Base-by-base conservation (phyloP, 2,888 invertebrate genomes). In the Drosophila acutilabella region DNA sequence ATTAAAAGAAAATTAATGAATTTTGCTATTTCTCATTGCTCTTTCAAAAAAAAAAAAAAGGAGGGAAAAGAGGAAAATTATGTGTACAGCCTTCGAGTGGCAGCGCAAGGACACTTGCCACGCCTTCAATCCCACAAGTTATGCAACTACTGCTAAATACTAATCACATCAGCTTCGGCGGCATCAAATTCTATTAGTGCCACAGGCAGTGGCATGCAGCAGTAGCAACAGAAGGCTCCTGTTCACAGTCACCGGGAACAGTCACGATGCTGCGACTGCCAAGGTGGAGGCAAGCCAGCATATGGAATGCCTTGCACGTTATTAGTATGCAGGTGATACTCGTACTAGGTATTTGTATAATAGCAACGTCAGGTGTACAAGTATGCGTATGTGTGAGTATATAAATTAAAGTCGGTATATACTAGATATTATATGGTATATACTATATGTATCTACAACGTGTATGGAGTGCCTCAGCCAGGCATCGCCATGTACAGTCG, bases 1-100 rank as follows among this genome's bases (percentile, higher is more conserved):
- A 82, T 85, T 85, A 81, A 85, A 78, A 85, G 80, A 65, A 82
- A 80, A 78, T 71, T 85, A 71, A 82, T 85, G 85, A 74, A 64
- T 75, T 82, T 85, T 70, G 71, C 80, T 47, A 13, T 53, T 64
- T 62, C 61, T 54, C 79, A 4, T 64, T 67, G 60, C 66, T 61
- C 59, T 67, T 67, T 71, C 64, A 65, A 56, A 54, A 58, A 70
- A 73, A 61, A 71, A 71, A 76, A 81, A 72, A 67, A 66, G 74
- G 54, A 75, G 51, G 42, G 48, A n/a, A 36, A 45, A 44, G 52
- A 26, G 11, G 4, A 57, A 38, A 38, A 26, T 47, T 38, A 30
- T 16, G 26, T 41, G 36, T 13, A 4, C 13, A 13, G 47, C 58
- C 74, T 57, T 48, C 65, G 33, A 57, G 56, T 75, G 62, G 53